Conservation (phyloP, 2,888 invertebrate species). For the Nesidiocoris tenuis region DNA sequence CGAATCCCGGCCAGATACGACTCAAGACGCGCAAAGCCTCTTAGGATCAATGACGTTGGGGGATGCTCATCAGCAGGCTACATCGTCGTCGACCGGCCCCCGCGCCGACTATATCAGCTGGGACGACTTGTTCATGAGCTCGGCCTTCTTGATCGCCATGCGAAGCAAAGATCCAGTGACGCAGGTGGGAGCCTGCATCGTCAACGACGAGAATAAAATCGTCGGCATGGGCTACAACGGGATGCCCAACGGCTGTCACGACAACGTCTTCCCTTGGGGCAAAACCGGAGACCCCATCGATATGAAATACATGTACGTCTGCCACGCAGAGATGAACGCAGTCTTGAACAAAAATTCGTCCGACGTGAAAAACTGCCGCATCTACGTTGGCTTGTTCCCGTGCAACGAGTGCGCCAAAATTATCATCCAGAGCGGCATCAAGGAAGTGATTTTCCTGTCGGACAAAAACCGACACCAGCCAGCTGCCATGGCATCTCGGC, state of each 20-base stretch:
- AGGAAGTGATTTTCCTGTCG: constrained; percentile 30
- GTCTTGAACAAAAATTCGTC: constrained; percentile 84
- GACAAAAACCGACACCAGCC: constrained; percentile 24
- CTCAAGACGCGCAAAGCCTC: not conserved
- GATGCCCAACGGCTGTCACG: constrained; percentile 86
- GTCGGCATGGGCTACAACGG: constrained; percentile 97
- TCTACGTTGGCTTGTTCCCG: constrained; percentile 90
- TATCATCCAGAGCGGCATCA: constrained; percentile 70
- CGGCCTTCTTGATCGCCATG: constrained; percentile 84
- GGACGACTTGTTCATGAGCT: constrained; percentile 95
- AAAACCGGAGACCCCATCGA: constrained; percentile 66
- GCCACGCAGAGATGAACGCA: constrained; percentile 97
- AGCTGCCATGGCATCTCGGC: constrained; percentile 32
- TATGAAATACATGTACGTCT: constrained; percentile 87
- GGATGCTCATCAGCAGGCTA: not conserved
- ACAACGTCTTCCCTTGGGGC: constrained; percentile 88
- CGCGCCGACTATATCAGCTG: constrained; percentile 71
- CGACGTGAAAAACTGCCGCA: constrained; percentile 73
- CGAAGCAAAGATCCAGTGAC: constrained; percentile 91
- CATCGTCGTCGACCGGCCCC: not conserved
- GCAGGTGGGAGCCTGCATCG: constrained; percentile 95
- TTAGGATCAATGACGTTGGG: not conserved
- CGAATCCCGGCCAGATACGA: not conserved
- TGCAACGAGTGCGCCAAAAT: constrained; percentile 98
- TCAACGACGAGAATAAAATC: constrained; percentile 80